These are phyloP conservation scores for Grallaria varia DNA, from an alignment of 2,113 vertebrate genomes.

Conservation along the genomic window DNA sequence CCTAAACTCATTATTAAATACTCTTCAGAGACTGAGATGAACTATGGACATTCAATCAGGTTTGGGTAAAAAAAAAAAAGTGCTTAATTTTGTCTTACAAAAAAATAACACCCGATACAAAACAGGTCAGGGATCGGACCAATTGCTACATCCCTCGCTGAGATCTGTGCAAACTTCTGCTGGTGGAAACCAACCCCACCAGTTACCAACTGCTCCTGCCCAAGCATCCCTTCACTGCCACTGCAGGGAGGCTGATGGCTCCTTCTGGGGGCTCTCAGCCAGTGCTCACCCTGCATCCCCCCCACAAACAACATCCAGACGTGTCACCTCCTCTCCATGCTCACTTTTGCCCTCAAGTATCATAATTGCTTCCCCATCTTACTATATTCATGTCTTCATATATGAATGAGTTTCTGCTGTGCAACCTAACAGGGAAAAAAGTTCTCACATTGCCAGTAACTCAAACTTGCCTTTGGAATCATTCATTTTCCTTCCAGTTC, in stretches of 20 bases:
- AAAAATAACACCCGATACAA: not conserved
- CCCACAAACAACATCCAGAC: accelerated
- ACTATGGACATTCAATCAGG: not conserved
- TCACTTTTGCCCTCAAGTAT: not conserved
- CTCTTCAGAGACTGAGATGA: not conserved
- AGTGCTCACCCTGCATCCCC: not conserved
- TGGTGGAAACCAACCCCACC: not conserved
- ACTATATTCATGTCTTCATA: not conserved
- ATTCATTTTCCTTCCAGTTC: not conserved
- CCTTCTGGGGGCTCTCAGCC: not conserved
- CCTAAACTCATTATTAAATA: not conserved
- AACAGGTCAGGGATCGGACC: not conserved
- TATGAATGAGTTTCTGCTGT: not conserved
- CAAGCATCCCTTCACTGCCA: not conserved
- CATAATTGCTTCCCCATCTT: not conserved
- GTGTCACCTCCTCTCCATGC: not conserved
- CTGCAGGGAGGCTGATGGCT: not conserved
- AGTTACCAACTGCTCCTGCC: not conserved
- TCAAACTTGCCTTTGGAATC: not conserved
- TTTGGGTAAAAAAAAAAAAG: not conserved
- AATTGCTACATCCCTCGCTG: not conserved
- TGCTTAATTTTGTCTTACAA: not conserved
- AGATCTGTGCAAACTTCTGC: not conserved
- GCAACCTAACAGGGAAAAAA: not conserved
- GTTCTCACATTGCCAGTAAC: not conserved